Evolutionary conservation across 2,888 invertebrate genomes (phyloP), one percentile per base, ranked within the genome.

Genomic region (Acanthococcus lagerstroemiae): DNA sequence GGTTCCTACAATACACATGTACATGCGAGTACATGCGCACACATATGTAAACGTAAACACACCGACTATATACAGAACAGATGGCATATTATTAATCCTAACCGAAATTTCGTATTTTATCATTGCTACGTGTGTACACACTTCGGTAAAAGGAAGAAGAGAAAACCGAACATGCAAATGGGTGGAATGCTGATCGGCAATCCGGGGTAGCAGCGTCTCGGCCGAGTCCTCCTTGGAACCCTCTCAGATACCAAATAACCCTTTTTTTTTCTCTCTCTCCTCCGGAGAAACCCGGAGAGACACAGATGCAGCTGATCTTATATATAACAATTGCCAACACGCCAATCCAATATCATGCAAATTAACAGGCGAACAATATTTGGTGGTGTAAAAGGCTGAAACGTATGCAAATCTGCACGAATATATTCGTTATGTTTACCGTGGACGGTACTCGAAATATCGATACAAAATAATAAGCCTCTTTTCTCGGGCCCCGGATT

Each of bases 401-500:
- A 63, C 54, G 63, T 63, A 63, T 63, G 63, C 63, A 63, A 63
- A 63, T 63, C 63, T 63, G 17, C 25, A 37, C 58, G 58, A 58
- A 58, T 58, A 50, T 63, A 52, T 63, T 63, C 63, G 52, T 63
- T 63, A 54, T 63, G 63, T 63, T 63, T 63, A 63, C 50, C 52
- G 63, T 63, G 63, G 63, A 63, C 54, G 63, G 63, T 63, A 63
- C 63, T 63, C 54, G 63, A 63, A 63, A 30, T 63, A 63, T 63
- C 63, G 63, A 63, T 52, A 63, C 63, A 63, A 63, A 61, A 63
- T 63, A 63, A 63, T 63, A 63, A 63, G 63, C 63, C 54, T 63
- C 21, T 48, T 52, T 52, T 52, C 52, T 52, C 17, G 37, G 22
- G 63, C 24, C 30, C 44, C 44, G 26, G 21, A 30, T 21, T 48